Evolutionary conservation across 2,113 vertebrate species (phyloP).

Genomic region (Brachypodius melanocephalos): DNA sequence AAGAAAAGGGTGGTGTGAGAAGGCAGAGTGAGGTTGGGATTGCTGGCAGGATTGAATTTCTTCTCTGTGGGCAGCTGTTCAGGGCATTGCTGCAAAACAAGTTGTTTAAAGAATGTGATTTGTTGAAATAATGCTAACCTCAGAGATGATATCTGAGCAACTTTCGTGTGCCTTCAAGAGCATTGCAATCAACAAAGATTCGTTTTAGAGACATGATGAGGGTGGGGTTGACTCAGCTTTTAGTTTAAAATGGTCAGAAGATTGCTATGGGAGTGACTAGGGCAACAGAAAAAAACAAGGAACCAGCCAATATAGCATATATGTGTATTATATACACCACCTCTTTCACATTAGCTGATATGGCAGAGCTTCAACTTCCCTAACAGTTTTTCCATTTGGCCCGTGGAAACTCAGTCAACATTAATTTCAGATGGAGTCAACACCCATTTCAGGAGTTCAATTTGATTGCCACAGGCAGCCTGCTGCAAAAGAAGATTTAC

Average conservation of each 20-base stretch:
- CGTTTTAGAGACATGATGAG: not conserved
- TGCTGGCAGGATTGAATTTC: not conserved
- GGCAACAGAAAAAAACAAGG: not conserved
- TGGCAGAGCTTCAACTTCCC: not conserved
- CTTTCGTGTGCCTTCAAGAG: not conserved
- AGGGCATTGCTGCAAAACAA: not conserved
- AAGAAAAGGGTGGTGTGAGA: not conserved
- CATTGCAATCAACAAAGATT: not conserved
- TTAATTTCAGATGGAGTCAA: not conserved
- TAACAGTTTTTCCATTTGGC: not conserved
- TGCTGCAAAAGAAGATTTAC: not conserved
- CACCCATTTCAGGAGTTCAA: not conserved
- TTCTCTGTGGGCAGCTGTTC: not conserved
- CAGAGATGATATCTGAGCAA: slow-evolving; percentile 20
- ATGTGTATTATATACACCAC: not conserved
- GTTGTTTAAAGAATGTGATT: not conserved
- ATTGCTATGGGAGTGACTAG: not conserved
- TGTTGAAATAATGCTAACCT: not conserved
- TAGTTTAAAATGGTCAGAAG: not conserved
- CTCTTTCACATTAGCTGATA: slow-evolving; percentile 7
- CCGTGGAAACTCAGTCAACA: not conserved
- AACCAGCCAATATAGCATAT: not conserved
- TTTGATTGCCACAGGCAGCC: not conserved
- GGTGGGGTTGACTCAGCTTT: not conserved
- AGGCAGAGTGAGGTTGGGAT: not conserved